phyloP scores from a whole-genome alignment of 2,888 invertebrate genomes.

The Eilema sororculum region DNA sequence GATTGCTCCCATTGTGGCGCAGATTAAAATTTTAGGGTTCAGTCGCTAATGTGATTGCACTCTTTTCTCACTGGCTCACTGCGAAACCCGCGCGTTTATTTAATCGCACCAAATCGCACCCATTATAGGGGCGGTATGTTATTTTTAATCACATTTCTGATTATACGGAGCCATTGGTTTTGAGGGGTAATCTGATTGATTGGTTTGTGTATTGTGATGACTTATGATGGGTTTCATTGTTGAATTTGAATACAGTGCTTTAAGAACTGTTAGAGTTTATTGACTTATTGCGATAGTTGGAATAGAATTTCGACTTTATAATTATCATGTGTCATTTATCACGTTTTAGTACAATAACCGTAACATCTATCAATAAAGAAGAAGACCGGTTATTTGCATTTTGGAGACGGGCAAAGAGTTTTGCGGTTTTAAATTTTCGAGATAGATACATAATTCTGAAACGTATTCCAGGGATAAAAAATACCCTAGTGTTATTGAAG shows the following conservation, averaged over 20 bases:
- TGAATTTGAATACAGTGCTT: slow-evolving; percentile 3
- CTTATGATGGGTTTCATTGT: slow-evolving; percentile 16
- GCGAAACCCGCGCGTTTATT: slow-evolving; percentile 71
- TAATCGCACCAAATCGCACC: slow-evolving; percentile 66
- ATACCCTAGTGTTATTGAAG: no score
- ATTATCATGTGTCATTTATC: no score
- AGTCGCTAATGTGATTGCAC: slow-evolving; percentile 86
- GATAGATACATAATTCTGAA: no score
- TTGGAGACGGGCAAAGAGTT: no score
- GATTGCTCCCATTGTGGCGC: slow-evolving; percentile 83
- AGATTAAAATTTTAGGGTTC: slow-evolving; percentile 87
- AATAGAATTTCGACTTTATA: no score
- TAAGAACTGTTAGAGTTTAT: slow-evolving; percentile 1
- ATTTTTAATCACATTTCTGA: slow-evolving; percentile 78
- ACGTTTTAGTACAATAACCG: no score
- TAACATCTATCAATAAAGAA: no score
- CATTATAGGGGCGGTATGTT: slow-evolving; percentile 80
- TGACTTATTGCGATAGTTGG: background rate
- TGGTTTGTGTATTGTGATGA: slow-evolving; percentile 25
- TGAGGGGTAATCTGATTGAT: slow-evolving; percentile 52
- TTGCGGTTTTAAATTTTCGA: no score
- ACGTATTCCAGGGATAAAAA: no score
- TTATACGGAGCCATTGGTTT: slow-evolving; percentile 51
- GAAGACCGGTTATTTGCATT: no score
- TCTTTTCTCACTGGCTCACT: slow-evolving; percentile 66